Evolutionary conservation across 2,113 vertebrate genomes (phyloP).

Genomic region (Pipa parva): DNA sequence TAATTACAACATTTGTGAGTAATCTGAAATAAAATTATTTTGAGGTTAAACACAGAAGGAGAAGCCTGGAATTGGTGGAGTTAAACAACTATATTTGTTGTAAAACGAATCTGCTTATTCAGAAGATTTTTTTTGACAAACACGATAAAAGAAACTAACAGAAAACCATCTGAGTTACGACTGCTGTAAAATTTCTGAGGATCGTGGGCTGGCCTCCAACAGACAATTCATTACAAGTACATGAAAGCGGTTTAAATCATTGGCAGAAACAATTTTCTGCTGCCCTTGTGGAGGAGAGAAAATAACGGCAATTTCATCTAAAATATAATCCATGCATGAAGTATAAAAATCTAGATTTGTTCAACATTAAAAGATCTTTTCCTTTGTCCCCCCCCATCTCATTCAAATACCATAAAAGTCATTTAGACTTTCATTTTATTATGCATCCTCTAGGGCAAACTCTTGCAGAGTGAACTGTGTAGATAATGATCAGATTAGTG

Average conservation of each 20-base stretch:
- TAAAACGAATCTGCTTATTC: background rate
- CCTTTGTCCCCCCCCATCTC: background rate
- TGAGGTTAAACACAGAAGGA: too few relatives aligned
- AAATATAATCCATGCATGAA: constrained; percentile 31
- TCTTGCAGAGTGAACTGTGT: background rate
- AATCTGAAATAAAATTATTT: too few relatives aligned
- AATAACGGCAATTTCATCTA: background rate
- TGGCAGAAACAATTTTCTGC: constrained; percentile 22
- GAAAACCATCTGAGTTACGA: constrained; percentile 10
- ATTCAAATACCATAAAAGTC: background rate
- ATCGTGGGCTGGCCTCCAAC: constrained; percentile 11
- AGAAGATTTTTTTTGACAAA: constrained; percentile 14
- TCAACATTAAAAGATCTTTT: constrained; percentile 8
- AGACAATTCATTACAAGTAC: constrained; percentile 16
- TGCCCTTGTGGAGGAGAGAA: constrained; percentile 26
- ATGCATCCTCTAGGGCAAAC: constrained; percentile 9
- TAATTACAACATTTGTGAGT: too few relatives aligned
- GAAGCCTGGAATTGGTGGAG: background rate
- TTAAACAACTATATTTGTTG: background rate
- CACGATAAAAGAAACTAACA: background rate
- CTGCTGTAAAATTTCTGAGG: constrained; percentile 24
- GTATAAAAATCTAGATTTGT: constrained; percentile 25
- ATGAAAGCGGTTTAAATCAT: constrained; percentile 22
- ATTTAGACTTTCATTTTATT: background rate
- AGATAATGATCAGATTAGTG: constrained; percentile 19